Conservation (phyloP, 2,888 invertebrate genomes). For the Altica lythri region DNA sequence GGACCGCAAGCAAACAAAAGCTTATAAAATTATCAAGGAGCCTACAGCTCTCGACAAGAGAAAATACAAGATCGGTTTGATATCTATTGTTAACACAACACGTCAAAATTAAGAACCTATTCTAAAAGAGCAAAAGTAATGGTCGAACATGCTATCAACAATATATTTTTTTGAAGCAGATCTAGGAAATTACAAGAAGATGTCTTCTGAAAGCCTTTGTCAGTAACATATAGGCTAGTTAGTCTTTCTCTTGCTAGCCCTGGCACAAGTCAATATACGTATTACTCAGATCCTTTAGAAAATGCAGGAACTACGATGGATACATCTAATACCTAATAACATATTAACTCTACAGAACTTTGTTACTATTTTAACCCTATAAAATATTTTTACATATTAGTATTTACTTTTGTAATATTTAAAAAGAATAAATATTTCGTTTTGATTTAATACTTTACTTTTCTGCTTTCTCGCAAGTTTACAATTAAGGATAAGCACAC, state of each 20-base stretch:
- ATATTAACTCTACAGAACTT: not conserved
- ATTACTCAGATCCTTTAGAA: not conserved
- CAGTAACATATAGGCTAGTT: not conserved
- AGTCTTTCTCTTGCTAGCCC: not conserved
- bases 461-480: not conserved
- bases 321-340: not conserved
- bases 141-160: not conserved
- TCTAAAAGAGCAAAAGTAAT: not conserved
- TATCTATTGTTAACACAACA: not conserved
- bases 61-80: constrained; percentile 2
- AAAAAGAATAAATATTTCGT: not conserved
- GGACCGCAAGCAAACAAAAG: not conserved
- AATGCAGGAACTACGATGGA: not conserved
- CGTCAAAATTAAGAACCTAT: not conserved
- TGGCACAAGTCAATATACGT: not conserved
- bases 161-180: not conserved
- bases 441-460: not conserved
- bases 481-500: not conserved
- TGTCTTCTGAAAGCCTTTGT: too few relatives aligned
- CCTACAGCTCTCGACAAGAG: not conserved
- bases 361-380: not conserved
- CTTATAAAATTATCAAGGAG: not conserved
- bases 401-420: not conserved
- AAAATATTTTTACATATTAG: not conserved
- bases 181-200: not conserved